Base-by-base conservation (phyloP, 2,888 invertebrate genomes). In the Rhorus exstirpatorius region DNA sequence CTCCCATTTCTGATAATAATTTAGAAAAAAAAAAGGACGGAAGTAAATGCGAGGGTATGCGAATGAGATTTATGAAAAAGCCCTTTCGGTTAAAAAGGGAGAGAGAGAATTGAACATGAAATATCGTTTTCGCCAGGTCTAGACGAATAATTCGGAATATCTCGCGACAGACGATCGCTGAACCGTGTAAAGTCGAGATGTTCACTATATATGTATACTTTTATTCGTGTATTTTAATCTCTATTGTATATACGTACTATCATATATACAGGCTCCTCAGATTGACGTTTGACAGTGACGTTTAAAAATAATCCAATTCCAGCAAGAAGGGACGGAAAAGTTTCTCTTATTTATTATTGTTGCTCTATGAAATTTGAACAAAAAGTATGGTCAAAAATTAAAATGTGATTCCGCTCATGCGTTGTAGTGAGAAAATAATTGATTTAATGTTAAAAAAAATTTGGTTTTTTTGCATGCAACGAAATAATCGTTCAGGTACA, bases 71-170 rank as follows among this genome's bases (percentile, higher is more conserved):
- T 41, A 41, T 38, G 65, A 44, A 49, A 61, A 44, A 35, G 58
- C 26, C 58, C 35, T 26, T 14, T 51, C 38, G 14, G n/a, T n/a
- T n/a, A n/a, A n/a, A 49, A 58, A 21, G 14, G 24, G 60, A 49
- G 63, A 44, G 26, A 65, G 41, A 41, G 21, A 35, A 35, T n/a
- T n/a, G 38, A 46, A 67, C 58, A 63, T 46, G 46, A 63, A 79
- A 41, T 68, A 72, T n/a, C 10, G 41, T 78, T 79, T 68, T 72
- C 67, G 46, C 44, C 53, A 61, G 78, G 65, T 71, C 71, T 63
- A 76, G 76, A 77, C 81, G 81, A 81, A 81, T 81, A 81, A 81
- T 81, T 81, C 77, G 67, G 70, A 77, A 71, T 81, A 49, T 46
- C 38, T 58, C 58, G 49, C 53, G 67, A 44, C 49, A 46, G 53